Conservation (phyloP, 2,797 vertebrate species). For the Ataeniobius toweri region DNA sequence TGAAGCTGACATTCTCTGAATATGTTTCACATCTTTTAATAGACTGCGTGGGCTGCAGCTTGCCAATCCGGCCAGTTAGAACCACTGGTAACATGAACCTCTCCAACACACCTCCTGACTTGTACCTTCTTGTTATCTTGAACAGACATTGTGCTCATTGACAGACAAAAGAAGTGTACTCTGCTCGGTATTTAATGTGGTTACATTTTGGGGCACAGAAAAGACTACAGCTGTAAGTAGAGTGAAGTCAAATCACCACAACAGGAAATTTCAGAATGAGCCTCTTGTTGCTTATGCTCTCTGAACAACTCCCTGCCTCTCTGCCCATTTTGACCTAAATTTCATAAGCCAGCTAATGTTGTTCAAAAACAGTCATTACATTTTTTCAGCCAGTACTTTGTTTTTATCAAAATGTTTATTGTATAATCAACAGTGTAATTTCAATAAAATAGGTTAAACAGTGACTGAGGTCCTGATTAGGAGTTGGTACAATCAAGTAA, state of each 20-base stretch:
- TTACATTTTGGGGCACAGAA: slow-evolving; percentile 26
- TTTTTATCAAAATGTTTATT: not conserved
- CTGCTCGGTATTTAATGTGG: slow-evolving; percentile 19
- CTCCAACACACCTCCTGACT: slow-evolving; percentile 46
- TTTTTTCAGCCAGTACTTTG: not conserved
- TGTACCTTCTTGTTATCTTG: slow-evolving; percentile 50
- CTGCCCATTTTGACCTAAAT: slow-evolving; percentile 8
- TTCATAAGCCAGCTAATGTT: not conserved
- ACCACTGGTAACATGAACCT: slow-evolving; percentile 68
- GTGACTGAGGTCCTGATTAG: not conserved
- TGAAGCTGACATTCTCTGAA: slow-evolving; percentile 72
- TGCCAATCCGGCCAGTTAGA: slow-evolving; percentile 64
- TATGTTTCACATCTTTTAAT: slow-evolving; percentile 79
- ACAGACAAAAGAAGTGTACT: slow-evolving; percentile 37
- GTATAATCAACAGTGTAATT: not conserved
- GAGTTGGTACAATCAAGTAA: not conserved
- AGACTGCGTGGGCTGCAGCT: slow-evolving; percentile 59
- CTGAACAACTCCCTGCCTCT: not conserved
- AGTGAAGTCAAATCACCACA: slow-evolving; percentile 31
- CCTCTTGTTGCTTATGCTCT: slow-evolving; percentile 12
- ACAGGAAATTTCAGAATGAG: slow-evolving; percentile 43
- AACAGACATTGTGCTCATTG: slow-evolving; percentile 45
- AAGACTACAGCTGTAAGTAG: slow-evolving; percentile 18
- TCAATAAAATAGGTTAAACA: not conserved
- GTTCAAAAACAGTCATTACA: not conserved